Evolutionary conservation across 2,888 invertebrate genomes (phyloP).

Genomic region (Oscheius sp.): DNA sequence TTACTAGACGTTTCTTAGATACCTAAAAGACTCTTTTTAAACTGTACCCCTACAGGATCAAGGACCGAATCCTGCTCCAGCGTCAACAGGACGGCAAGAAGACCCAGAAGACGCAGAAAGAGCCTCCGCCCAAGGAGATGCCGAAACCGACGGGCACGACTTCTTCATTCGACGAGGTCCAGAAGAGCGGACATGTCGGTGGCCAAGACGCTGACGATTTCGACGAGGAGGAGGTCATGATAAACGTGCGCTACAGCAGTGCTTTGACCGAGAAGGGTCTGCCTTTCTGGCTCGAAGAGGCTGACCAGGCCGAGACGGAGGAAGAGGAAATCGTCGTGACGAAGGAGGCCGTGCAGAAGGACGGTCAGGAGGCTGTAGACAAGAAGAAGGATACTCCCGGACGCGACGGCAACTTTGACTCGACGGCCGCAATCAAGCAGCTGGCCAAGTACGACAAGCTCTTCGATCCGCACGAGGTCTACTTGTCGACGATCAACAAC

Average conservation of each 20-base stretch:
- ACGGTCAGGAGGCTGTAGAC: not conserved
- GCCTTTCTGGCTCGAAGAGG: slow-evolving; percentile 6
- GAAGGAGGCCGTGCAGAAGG: slow-evolving; percentile 5
- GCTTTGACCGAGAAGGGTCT: not conserved
- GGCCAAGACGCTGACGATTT: not conserved
- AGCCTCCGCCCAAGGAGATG: not conserved
- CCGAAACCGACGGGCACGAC: not conserved
- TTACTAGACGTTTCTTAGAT: no score
- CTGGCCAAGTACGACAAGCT: slow-evolving; percentile 1
- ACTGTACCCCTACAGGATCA: not conserved
- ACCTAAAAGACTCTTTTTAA: no score
- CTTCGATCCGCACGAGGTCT: not conserved
- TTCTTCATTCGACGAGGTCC: no score
- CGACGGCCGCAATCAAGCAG: not conserved
- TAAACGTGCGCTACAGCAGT: slow-evolving; percentile 7
- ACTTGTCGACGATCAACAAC: not conserved
- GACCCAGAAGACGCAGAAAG: not conserved
- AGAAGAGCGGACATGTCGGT: not conserved
- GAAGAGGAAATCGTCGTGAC: not conserved
- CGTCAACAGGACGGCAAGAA: not conserved
- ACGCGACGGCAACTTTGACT: not conserved
- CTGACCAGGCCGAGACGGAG: not conserved
- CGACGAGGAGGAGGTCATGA: slow-evolving; percentile 4
- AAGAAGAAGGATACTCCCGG: not conserved
- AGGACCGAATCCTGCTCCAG: not conserved